These are phyloP conservation scores for Xenentodon cancila DNA, from an alignment of 2,797 vertebrate genomes.

Conservation along the genomic window DNA sequence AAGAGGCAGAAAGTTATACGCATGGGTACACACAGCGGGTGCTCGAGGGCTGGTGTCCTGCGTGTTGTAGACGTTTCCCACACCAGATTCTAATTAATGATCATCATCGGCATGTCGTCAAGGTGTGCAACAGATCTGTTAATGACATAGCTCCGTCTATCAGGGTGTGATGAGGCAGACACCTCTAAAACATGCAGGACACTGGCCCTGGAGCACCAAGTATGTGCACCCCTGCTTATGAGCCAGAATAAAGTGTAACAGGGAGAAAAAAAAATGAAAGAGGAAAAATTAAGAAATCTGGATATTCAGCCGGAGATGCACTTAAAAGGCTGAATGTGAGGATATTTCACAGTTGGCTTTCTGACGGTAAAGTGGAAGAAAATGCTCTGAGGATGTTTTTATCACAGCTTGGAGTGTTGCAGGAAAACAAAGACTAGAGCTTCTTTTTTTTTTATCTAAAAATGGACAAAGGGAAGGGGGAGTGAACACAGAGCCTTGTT, in stretches of 20 bases:
- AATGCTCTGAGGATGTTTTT: constrained; percentile 30
- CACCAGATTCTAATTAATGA: no score
- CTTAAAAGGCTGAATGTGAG: background rate
- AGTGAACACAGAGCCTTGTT: constrained; percentile 27
- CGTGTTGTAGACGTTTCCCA: no score
- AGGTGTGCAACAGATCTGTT: no score
- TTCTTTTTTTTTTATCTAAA: constrained; percentile 34
- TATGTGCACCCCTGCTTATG: no score
- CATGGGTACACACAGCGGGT: no score
- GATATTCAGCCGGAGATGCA: background rate
- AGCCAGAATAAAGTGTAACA: background rate
- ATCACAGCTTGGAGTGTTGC: constrained; percentile 33
- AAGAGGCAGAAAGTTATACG: no score
- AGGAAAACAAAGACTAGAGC: constrained; percentile 28
- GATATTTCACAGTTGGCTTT: constrained; percentile 29
- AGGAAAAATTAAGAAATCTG: background rate
- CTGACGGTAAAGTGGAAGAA: constrained; percentile 23
- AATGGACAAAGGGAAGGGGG: constrained; percentile 22
- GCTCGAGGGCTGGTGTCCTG: no score
- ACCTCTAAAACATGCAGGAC: no score
- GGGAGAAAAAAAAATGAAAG: background rate
- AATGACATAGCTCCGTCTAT: no score
- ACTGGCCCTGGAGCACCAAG: no score
- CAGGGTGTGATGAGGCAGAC: no score
- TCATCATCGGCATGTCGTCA: no score